A percentile compares a stretch with the other conserved stretches of the same genome.
Conservation (phyloP, 2,797 vertebrate genomes). For the Tokudaia tokunoshimensis region DNA sequence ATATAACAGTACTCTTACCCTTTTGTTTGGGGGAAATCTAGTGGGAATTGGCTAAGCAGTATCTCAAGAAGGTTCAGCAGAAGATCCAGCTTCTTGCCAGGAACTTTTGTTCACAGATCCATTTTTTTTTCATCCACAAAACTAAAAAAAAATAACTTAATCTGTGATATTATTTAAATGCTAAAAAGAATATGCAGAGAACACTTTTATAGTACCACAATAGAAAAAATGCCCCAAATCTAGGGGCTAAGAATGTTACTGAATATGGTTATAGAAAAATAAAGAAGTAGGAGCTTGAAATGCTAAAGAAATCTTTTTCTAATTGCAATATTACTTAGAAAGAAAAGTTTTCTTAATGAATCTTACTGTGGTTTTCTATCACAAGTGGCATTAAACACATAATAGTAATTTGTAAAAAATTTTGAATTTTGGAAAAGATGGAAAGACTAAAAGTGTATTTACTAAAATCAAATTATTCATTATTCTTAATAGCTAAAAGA, state of each 20-base stretch:
- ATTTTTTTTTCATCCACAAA: neutral
- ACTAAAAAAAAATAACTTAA: neutral
- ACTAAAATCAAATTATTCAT: too few relatives aligned
- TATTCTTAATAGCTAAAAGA: too few relatives aligned
- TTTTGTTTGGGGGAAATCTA: neutral
- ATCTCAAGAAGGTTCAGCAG: neutral
- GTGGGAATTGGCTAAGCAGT: neutral
- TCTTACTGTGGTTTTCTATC: too few relatives aligned
- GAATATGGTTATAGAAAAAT: neutral
- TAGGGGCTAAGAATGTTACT: neutral
- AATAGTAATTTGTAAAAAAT: too few relatives aligned
- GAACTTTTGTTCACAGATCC: neutral
- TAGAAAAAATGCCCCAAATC: neutral
- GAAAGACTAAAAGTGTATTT: too few relatives aligned
- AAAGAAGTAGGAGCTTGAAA: neutral
- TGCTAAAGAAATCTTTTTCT: neutral
- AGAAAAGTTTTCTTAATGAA: neutral
- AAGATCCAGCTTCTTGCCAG: neutral
- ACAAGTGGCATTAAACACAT: too few relatives aligned
- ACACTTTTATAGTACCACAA: too few relatives aligned
- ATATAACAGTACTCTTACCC: neutral
- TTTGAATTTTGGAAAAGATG: too few relatives aligned
- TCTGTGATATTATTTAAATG: neutral
- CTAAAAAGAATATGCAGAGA: neutral
- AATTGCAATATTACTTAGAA: neutral